These are phyloP conservation scores for Tragelaphus buxtoni DNA, from an alignment of 2,113 vertebrate genomes.

Conservation along the genomic window DNA sequence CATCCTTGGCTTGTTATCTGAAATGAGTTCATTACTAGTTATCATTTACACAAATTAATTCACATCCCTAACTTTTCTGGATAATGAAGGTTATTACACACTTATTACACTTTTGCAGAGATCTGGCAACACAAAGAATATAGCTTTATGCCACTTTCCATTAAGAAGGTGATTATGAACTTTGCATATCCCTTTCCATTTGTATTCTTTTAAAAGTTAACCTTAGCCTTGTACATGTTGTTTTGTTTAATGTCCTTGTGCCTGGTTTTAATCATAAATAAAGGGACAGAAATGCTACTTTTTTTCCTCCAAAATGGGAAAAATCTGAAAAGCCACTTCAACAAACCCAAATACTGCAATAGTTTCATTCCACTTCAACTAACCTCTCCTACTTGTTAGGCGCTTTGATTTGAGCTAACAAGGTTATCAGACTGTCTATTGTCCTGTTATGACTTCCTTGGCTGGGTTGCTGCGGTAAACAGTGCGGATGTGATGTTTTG, in stretches of 20 bases:
- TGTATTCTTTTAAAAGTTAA: conserved; percentile 66
- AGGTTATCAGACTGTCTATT: conserved; percentile 81
- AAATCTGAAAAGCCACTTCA: conserved; percentile 70
- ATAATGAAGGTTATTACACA: conserved; percentile 29
- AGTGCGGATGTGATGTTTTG: conserved; percentile 74
- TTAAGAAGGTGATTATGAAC: conserved; percentile 60
- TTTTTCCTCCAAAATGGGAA: conserved; percentile 44
- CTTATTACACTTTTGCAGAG: background rate
- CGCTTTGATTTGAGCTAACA: conserved; percentile 77
- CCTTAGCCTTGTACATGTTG: conserved; percentile 83
- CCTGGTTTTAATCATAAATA: conserved; percentile 81
- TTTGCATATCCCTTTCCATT: conserved; percentile 55
- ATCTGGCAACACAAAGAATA: conserved; percentile 32
- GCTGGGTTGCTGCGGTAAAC: conserved; percentile 71
- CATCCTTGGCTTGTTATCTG: conserved; percentile 54
- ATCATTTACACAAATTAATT: conserved; percentile 57
- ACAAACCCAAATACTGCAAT: conserved; percentile 67
- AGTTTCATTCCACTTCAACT: conserved; percentile 73
- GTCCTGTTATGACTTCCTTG: conserved; percentile 76
- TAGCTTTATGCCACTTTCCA: conserved; percentile 44
- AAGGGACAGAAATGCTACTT: conserved; percentile 73
- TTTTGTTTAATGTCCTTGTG: conserved; percentile 84
- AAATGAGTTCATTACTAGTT: conserved; percentile 60
- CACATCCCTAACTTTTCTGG: conserved; percentile 19
- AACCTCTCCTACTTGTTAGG: conserved; percentile 70